Percentiles rank a stretch among this genome's conserved stretches.
Evolutionary conservation across 2,113 vertebrate genomes (phyloP).

Genomic region (Mola mola): DNA sequence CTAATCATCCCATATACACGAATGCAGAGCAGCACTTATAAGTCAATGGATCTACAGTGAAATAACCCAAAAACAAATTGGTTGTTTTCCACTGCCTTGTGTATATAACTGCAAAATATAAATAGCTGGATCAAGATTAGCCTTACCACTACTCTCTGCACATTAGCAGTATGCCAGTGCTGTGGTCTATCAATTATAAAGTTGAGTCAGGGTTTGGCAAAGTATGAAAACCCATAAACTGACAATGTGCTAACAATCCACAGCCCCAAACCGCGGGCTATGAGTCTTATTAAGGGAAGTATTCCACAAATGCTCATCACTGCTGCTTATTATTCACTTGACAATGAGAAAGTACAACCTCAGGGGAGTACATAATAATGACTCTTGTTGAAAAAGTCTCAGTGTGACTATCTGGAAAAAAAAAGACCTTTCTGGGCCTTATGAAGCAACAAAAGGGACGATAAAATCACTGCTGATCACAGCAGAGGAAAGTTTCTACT

Average conservation of each 20-base stretch:
- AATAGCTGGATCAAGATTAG: conserved; percentile 2
- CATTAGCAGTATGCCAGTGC: background rate
- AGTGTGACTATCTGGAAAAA: background rate
- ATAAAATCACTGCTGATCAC: background rate
- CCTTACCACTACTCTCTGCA: background rate
- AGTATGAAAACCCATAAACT: conserved; percentile 15
- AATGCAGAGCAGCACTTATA: no score
- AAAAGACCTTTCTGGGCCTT: background rate
- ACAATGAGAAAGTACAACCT: conserved; percentile 3
- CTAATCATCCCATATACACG: no score
- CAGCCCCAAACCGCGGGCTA: background rate
- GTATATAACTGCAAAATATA: background rate
- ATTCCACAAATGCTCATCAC: background rate
- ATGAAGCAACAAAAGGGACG: conserved; percentile 1
- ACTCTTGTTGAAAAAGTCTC: background rate
- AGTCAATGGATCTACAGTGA: no score
- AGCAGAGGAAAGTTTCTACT: conserved; percentile 3
- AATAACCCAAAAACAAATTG: background rate
- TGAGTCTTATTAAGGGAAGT: background rate
- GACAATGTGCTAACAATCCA: background rate
- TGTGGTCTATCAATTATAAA: conserved; percentile 15
- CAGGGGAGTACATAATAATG: background rate
- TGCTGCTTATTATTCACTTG: background rate
- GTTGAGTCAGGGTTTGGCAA: conserved; percentile 11
- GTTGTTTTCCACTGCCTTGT: background rate